A percentile compares a stretch with the other conserved stretches of the same genome.
phyloP scores from a whole-genome alignment of 2,797 vertebrate species.

The Euphonia xanthogaster region DNA sequence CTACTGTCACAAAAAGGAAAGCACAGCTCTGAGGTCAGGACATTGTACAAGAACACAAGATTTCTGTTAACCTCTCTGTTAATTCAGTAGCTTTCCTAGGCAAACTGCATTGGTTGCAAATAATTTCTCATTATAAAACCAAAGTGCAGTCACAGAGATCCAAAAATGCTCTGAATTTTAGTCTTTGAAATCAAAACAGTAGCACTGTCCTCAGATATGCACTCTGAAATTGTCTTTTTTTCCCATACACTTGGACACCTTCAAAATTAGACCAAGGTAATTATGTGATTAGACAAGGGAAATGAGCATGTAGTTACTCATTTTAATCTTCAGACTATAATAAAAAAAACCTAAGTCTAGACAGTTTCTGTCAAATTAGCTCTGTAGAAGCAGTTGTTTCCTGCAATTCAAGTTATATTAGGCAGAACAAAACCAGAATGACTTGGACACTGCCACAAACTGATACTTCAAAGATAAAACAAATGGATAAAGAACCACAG shows the following conservation, averaged over 20 bases:
- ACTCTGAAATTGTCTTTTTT: not conserved
- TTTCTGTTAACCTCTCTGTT: not conserved
- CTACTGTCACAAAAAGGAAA: not conserved
- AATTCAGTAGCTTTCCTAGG: not conserved
- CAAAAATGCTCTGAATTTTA: not conserved
- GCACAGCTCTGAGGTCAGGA: not conserved
- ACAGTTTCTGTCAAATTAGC: constrained; percentile 32
- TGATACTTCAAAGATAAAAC: not conserved
- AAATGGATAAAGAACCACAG: not conserved
- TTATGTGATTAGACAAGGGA: constrained; percentile 44
- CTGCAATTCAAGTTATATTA: not conserved
- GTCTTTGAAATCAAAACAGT: not conserved
- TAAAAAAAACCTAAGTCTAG: not conserved
- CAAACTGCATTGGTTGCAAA: not conserved
- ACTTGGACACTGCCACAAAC: not conserved
- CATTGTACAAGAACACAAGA: not conserved
- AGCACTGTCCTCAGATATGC: not conserved
- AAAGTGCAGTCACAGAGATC: not conserved
- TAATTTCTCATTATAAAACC: not conserved
- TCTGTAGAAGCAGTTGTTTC: not conserved
- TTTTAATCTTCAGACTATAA: constrained; percentile 22
- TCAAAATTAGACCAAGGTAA: constrained; percentile 56
- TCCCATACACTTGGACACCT: constrained; percentile 16
- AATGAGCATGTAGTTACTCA: not conserved
- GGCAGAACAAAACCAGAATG: not conserved